phyloP scores from a whole-genome alignment of 1,140 invertebrate species.

The Eulimnadia texana region DNA sequence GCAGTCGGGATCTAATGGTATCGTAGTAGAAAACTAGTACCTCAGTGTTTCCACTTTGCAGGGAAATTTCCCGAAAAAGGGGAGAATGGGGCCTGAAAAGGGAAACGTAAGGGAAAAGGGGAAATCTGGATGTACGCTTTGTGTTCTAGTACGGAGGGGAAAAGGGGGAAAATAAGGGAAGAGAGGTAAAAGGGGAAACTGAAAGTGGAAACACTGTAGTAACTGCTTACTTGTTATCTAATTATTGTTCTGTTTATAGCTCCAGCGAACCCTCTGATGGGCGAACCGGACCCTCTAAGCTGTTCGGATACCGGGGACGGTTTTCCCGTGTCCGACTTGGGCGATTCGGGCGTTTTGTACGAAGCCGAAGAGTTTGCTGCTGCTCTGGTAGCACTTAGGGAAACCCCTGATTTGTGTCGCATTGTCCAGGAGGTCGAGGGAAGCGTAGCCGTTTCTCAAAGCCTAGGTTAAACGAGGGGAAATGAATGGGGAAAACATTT shows the following conservation, averaged over 20 bases:
- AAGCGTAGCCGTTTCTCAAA: conserved; percentile 5
- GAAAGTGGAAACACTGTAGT: not conserved
- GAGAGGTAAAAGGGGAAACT: not conserved
- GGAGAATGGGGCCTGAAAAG: too few species aligned
- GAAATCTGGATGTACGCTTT: too few species aligned
- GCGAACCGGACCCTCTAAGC: conserved; percentile 7
- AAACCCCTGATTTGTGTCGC: conserved; percentile 5
- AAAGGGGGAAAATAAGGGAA: too few species aligned
- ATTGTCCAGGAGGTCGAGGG: conserved; percentile 5
- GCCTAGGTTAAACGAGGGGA: not conserved
- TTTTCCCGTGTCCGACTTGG: conserved; percentile 3
- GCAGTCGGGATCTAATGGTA: not conserved
- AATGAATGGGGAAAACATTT: not conserved
- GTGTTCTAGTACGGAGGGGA: too few species aligned
- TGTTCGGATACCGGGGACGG: conserved; percentile 6
- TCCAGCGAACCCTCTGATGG: not conserved
- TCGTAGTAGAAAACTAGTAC: not conserved
- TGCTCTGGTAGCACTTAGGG: not conserved
- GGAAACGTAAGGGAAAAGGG: too few species aligned
- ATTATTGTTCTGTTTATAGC: not conserved
- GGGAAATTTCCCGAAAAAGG: too few species aligned
- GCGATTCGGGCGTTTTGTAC: not conserved
- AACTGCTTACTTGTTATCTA: too few species aligned
- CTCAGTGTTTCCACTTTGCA: too few species aligned
- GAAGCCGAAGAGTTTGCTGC: conserved; percentile 2